Percentiles rank a stretch among this genome's conserved stretches.
Evolutionary conservation across 2,888 invertebrate species (phyloP).

Genomic region (Tenthredo scrophulariae): DNA sequence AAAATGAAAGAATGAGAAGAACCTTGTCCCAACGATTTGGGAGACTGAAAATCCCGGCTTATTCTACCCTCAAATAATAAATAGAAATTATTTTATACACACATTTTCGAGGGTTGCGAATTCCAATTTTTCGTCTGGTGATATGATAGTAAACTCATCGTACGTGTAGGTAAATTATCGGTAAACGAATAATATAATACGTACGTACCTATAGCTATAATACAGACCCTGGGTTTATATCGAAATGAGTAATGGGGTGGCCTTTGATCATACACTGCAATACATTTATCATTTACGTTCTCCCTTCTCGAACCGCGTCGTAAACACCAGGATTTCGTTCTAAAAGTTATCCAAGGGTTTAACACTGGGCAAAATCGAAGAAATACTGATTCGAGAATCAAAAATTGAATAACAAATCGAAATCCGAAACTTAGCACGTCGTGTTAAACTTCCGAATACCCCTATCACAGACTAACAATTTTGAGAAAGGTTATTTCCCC

Average conservation of each 20-base stretch:
- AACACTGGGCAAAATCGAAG: neutral
- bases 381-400: neutral
- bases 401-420: neutral
- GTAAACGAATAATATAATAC: neutral
- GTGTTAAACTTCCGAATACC: neutral
- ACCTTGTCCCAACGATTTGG: neutral
- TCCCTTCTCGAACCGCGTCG: neutral
- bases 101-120: neutral
- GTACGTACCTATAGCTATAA: no score
- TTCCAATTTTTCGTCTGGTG: neutral
- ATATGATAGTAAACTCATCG: neutral
- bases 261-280: constrained; percentile 18
- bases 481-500: no score
- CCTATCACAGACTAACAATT: no score
- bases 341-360: neutral
- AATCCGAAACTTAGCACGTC: neutral
- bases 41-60: no score
- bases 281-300: constrained; percentile 30
- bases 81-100: neutral
- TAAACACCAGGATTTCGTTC: neutral
- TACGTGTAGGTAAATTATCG: neutral
- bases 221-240: neutral
- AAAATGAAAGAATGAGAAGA: neutral
- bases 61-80: no score
- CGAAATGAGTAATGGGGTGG: constrained; percentile 29